Evolutionary conservation across 2,888 invertebrate genomes (phyloP).

Genomic region (Petrolisthes cinctipes): DNA sequence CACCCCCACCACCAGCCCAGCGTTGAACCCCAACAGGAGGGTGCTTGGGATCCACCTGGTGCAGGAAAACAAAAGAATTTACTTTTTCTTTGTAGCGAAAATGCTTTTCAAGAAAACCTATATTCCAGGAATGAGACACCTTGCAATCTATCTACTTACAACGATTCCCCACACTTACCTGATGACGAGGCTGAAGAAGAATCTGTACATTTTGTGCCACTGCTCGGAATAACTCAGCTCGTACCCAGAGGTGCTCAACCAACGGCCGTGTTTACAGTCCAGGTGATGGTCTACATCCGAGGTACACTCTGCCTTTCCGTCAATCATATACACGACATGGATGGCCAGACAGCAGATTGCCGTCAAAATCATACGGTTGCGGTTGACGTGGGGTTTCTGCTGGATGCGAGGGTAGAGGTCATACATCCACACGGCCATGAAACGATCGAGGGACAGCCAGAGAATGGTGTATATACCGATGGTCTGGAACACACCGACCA

Average conservation of each 20-base stretch:
- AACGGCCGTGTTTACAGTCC: constrained; percentile 10
- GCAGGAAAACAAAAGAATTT: too few species aligned
- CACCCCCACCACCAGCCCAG: constrained; percentile 34
- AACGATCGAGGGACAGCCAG: too few species aligned
- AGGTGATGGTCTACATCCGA: neutral
- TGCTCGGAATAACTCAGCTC: constrained; percentile 4
- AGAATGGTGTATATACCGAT: too few species aligned
- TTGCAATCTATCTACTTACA: neutral
- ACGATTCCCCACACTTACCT: too few species aligned
- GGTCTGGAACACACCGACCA: too few species aligned
- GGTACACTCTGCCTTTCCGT: neutral
- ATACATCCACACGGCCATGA: too few species aligned
- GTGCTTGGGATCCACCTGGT: constrained; percentile 32
- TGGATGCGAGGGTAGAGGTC: too few species aligned
- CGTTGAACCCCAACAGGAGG: constrained; percentile 36
- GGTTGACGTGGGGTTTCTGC: too few species aligned
- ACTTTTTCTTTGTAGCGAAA: too few species aligned
- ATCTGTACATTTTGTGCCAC: constrained; percentile 35
- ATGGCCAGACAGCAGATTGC: too few species aligned
- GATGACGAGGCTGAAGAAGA: constrained; percentile 22
- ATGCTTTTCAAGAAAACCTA: too few species aligned
- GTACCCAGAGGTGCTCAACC: constrained; percentile 27
- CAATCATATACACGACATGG: constrained; percentile 25
- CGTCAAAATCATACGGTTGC: too few species aligned
- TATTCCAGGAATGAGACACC: neutral